Conservation (phyloP, 2,797 vertebrate genomes). For the Carcharodon carcharias region DNA sequence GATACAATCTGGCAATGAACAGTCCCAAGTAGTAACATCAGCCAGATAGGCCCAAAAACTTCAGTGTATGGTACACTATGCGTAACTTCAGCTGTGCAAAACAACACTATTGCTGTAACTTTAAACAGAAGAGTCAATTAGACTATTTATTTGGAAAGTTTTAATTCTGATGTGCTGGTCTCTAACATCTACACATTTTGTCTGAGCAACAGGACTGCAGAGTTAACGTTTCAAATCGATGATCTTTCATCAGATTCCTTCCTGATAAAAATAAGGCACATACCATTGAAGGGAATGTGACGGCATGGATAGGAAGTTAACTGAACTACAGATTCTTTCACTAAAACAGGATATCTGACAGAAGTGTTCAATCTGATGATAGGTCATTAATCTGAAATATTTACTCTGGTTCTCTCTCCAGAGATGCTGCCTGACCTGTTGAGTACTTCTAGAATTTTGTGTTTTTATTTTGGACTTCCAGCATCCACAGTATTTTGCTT, state of each 20-base stretch:
- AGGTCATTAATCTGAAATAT: no score
- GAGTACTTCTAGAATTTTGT: no score
- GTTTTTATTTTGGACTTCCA: not conserved
- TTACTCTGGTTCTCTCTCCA: no score
- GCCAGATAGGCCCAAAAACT: conserved; percentile 83
- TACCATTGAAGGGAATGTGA: not conserved
- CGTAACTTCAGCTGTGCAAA: conserved; percentile 65
- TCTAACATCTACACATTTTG: not conserved
- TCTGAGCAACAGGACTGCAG: not conserved
- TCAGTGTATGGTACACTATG: conserved; percentile 88
- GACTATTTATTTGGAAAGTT: not conserved
- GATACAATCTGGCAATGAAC: conserved; percentile 99
- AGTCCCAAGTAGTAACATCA: conserved; percentile 93
- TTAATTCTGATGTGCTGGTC: not conserved
- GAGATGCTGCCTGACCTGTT: no score
- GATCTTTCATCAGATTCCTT: not conserved
- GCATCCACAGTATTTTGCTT: not conserved
- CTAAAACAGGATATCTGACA: not conserved
- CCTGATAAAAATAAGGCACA: not conserved
- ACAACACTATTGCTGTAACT: conserved; percentile 81
- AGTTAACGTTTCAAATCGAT: not conserved
- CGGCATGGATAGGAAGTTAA: not conserved
- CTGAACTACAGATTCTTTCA: not conserved
- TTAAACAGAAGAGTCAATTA: conserved; percentile 47
- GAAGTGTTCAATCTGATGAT: not conserved